phyloP scores from a whole-genome alignment of 2,113 vertebrate genomes.

The Pseudopodoces humilis region DNA sequence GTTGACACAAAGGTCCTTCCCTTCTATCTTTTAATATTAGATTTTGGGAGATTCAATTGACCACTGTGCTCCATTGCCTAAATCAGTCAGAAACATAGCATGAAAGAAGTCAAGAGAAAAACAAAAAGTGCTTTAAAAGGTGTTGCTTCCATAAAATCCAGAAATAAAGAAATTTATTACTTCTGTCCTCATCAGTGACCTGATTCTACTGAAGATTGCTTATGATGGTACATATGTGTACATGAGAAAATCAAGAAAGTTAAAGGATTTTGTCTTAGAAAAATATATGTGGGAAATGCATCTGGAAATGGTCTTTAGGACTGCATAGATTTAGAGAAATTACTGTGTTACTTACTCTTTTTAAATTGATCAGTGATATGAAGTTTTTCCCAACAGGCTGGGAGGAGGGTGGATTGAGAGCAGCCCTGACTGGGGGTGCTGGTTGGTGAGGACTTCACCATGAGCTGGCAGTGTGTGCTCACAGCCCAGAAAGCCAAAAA shows the following conservation, averaged over 20 bases:
- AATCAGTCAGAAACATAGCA: slow-evolving; percentile 57
- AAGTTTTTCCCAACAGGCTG: background rate
- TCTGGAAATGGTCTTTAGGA: slow-evolving; percentile 19
- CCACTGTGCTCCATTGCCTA: slow-evolving; percentile 42
- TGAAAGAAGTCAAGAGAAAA: slow-evolving; percentile 59
- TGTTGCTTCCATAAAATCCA: slow-evolving; percentile 64
- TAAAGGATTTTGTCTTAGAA: slow-evolving; percentile 1
- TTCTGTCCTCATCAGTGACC: slow-evolving; percentile 59
- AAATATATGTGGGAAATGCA: background rate
- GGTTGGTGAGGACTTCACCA: background rate
- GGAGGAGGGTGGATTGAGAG: background rate
- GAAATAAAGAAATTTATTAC: slow-evolving; percentile 68
- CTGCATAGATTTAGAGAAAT: background rate
- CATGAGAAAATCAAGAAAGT: slow-evolving; percentile 4
- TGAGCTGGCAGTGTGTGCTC: background rate
- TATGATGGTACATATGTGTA: background rate
- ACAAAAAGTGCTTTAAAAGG: slow-evolving; percentile 53
- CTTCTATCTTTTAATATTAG: slow-evolving; percentile 67
- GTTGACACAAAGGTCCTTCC: slow-evolving; percentile 47
- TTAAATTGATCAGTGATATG: background rate
- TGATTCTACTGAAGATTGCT: background rate
- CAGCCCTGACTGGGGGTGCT: background rate
- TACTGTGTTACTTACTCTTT: background rate
- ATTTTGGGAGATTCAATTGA: slow-evolving; percentile 64
- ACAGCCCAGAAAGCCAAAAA: background rate